Evolutionary conservation across 2,888 invertebrate genomes (phyloP), one percentile per base, ranked within the genome.

Genomic region (Sarcophaga variegata): DNA sequence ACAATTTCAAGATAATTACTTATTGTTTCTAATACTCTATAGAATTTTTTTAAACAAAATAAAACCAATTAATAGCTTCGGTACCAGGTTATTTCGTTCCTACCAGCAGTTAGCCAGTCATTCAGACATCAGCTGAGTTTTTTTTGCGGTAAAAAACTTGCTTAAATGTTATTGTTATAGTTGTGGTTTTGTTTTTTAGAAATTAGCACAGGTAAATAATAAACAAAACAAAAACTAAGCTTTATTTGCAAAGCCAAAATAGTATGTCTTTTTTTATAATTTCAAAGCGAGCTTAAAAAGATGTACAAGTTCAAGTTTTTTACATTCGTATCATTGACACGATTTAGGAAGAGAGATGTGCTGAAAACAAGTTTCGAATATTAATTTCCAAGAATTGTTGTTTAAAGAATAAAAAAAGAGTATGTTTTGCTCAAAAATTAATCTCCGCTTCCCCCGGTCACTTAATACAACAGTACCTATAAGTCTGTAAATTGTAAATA

Each of bases 301-400:
- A 37, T 37, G 22, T 12, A 63, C 63, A 25, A 63, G 20, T 37
- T 37, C 37, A 37, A 37, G 37, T 37, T 37, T 37, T 37, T 37
- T 37, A 37, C 37, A 37, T 37, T 37, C 37, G 37, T 64, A 64
- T 25, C 11, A 71, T 71, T 71, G 59, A 71, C 54, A 71, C 54
- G 59, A 59, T 25, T 71, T 71, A 59, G 59, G n/a, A 71, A 71
- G 27, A 71, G 37, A 25, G 49, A 60, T 20, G 11, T 59, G n/a
- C n/a, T 11, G 45, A 37, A 59, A 49, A 60, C 27, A 60, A 54
- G 59, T 59, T 71, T 54, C n/a, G 59, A 71, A 71, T 70, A 17
- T 25, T 47, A 70, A 70, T 62, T 62, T 14, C 25, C 14, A 17
- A 64, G 6, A 25, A 27, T 8, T 37, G 37, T 37, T 37, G 10